These are phyloP conservation scores for Sarcophaga caerulescens DNA, from an alignment of 2,888 invertebrate genomes.

Conservation along the genomic window DNA sequence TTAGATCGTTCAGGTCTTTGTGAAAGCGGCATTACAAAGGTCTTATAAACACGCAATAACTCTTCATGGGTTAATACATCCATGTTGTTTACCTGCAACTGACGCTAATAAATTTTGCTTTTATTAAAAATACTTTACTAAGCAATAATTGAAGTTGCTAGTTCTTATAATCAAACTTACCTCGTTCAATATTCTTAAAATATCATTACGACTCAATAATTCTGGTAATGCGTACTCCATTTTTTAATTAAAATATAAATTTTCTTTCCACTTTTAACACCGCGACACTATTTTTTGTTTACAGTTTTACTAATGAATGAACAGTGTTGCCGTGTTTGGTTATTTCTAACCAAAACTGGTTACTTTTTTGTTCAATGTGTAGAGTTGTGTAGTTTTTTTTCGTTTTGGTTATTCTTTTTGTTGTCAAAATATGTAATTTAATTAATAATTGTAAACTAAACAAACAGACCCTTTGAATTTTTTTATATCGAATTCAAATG, in stretches of 20 bases:
- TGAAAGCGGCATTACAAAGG: slow-evolving; percentile 73
- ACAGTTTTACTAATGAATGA: slow-evolving; percentile 23
- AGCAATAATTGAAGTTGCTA: background rate
- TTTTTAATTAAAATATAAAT: slow-evolving; percentile 2
- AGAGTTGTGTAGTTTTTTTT: too few species aligned
- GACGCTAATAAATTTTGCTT: slow-evolving; percentile 69
- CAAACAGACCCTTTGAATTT: too few species aligned
- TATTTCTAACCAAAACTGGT: background rate
- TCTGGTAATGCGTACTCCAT: slow-evolving; percentile 71
- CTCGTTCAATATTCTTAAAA: slow-evolving; percentile 72
- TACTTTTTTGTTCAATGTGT: too few species aligned
- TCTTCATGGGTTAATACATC: slow-evolving; percentile 70
- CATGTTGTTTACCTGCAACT: slow-evolving; percentile 71
- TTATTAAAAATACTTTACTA: background rate
- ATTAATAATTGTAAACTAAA: too few species aligned
- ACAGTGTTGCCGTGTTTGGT: too few species aligned
- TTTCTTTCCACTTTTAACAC: background rate
- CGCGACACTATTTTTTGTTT: slow-evolving; percentile 23
- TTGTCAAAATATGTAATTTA: too few species aligned
- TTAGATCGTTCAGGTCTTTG: slow-evolving; percentile 55
- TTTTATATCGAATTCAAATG: too few species aligned
- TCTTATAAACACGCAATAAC: slow-evolving; percentile 72
- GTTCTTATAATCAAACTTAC: slow-evolving; percentile 60
- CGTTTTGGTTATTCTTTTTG: too few species aligned
- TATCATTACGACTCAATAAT: slow-evolving; percentile 71